Evolutionary conservation across 2,888 invertebrate genomes (phyloP), one percentile per base, ranked within the genome.

Genomic region (Pollenia labialis): DNA sequence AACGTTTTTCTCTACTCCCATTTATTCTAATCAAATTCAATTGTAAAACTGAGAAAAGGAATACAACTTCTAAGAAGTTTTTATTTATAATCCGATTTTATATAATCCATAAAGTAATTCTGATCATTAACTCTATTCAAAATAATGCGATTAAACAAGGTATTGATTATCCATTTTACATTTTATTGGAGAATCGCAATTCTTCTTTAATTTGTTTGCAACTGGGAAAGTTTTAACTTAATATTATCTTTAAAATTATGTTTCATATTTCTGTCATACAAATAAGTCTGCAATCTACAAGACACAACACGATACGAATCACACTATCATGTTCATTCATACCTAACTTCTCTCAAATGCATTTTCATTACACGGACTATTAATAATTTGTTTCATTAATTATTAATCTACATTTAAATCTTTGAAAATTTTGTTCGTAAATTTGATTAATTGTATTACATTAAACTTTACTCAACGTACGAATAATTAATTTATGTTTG

Each of bases 381-480:
- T 69, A 50, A 58, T 58, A 68, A 58, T 16, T n/a, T 58, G 14
- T 12, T 18, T 74, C 14, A 44, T 71, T 71, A 52, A 56, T 32
- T 6, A 32, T 32, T 60, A 58, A 74, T 23, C 50, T 18, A 11
- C 46, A 46, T 32, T 12, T 9, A 46, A 74, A 72, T 62, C 64
- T 40, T 2, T 14, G 14, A 46, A 64, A 40, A 48, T 58, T 46
- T 74, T 40, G 32, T 81, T 18, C 18, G 16, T 52, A 54, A 23
- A 66, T 81, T 79, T 85, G 46, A 81, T 72, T 77, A 81, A 85
- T 81, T 85, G 62, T 68, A 64, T 71, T 40, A 32, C 48, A 68
- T 60, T 52, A 44, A 52, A 72, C 71, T 71, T 64, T 52, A 50
- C 71, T 56, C 50, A 60, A 69, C 58, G 18, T 40, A 40, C 16